Evolutionary conservation across 2,888 invertebrate species (phyloP).

Genomic region (Tholera decimalis): DNA sequence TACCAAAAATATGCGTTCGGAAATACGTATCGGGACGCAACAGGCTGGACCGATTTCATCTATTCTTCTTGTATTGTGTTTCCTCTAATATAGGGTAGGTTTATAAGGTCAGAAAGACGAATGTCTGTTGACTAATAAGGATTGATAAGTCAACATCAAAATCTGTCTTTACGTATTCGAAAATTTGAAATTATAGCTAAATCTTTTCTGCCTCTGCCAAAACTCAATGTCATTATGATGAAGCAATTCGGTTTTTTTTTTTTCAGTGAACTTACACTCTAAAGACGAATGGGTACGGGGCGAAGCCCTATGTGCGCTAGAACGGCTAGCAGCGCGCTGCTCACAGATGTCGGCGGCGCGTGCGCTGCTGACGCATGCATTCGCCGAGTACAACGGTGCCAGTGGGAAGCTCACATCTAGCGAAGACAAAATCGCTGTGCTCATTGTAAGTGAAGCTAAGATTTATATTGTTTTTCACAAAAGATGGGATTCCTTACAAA

Average conservation of each 20-base stretch:
- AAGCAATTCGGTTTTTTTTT: neutral
- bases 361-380: constrained; percentile 93
- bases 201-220: too few species aligned
- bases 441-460: constrained; percentile 91
- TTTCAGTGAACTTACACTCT: constrained; percentile 95
- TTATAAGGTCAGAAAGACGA: too few species aligned
- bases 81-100: too few species aligned
- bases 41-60: too few species aligned
- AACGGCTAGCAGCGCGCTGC: constrained; percentile 94
- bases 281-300: constrained; percentile 95
- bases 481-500: neutral
- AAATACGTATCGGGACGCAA: too few species aligned
- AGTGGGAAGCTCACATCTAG: constrained; percentile 97
- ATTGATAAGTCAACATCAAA: too few species aligned
- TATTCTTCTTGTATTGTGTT: too few species aligned
- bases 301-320: constrained; percentile 94
- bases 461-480: neutral
- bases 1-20: too few species aligned
- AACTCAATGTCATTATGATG: too few species aligned
- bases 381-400: constrained; percentile 96
- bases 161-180: too few species aligned
- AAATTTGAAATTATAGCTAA: too few species aligned
- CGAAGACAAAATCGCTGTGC: constrained; percentile 96
- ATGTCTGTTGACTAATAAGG: too few species aligned
- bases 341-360: constrained; percentile 93